Percentiles rank a stretch among this genome's conserved stretches.
Conservation (phyloP, 2,797 vertebrate genomes). For the Nasua narica region DNA sequence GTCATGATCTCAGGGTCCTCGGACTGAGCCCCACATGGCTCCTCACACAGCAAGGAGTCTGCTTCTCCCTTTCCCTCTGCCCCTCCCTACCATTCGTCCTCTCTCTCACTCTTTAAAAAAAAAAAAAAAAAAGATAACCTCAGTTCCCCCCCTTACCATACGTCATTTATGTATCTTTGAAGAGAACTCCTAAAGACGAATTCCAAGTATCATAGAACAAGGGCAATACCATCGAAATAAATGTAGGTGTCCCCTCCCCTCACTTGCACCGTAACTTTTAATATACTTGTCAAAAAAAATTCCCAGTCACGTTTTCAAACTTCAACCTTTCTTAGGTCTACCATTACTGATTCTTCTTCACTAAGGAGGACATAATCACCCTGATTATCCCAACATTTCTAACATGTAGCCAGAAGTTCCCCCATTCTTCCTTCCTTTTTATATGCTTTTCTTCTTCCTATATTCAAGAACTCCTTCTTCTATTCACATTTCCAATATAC, state of each 20-base stretch:
- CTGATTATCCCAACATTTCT: not conserved
- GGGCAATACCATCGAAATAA: not conserved
- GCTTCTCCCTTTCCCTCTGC: not conserved
- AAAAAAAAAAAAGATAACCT: not conserved
- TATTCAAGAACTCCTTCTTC: not conserved
- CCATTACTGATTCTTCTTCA: not conserved
- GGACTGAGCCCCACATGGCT: not conserved
- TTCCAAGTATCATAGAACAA: not conserved
- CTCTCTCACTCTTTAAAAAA: not conserved
- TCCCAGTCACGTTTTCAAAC: not conserved
- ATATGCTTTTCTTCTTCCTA: not conserved
- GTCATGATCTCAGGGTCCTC: not conserved
- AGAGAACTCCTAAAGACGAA: not conserved
- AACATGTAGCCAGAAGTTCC: not conserved
- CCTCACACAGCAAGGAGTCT: not conserved
- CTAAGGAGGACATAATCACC: not conserved
- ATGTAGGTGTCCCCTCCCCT: not conserved
- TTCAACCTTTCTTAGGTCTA: not conserved
- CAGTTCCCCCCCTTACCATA: not conserved
- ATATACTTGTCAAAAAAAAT: constrained; percentile 7
- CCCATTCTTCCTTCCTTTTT: not conserved
- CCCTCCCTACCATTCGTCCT: not conserved
- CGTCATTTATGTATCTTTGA: not conserved
- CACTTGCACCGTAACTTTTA: not conserved
- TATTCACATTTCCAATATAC: not conserved